These are phyloP conservation scores for Rhinichthys osculus DNA, from an alignment of 2,797 vertebrate genomes.

Conservation along the genomic window DNA sequence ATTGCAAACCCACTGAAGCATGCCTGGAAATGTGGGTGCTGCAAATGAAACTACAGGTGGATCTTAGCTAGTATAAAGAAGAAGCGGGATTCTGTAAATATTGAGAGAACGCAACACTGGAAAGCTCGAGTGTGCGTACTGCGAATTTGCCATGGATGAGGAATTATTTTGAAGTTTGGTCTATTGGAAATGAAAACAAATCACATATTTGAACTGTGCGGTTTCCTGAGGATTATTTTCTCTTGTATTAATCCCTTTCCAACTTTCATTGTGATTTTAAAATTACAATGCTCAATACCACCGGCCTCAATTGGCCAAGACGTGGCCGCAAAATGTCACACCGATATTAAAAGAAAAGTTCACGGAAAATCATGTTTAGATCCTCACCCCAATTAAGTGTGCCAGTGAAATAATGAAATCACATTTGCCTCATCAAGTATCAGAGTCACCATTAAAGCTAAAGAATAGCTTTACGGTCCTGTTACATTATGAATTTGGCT, in stretches of 20 bases:
- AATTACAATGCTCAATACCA: neutral
- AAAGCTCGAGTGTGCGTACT: neutral
- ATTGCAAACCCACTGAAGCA: conserved; percentile 49
- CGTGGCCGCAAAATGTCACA: neutral
- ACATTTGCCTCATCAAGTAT: neutral
- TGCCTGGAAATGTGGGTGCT: conserved; percentile 32
- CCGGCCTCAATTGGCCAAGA: neutral
- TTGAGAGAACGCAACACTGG: conserved; percentile 23
- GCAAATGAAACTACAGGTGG: conserved; percentile 28
- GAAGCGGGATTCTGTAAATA: conserved; percentile 9
- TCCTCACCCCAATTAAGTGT: conserved; percentile 10
- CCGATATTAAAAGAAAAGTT: conserved; percentile 14
- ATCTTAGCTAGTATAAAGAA: neutral
- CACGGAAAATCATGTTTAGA: neutral
- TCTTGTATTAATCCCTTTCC: conserved; percentile 7
- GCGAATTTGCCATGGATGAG: conserved; percentile 22
- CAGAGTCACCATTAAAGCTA: neutral
- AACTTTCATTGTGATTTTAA: neutral
- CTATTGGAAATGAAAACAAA: conserved; percentile 16
- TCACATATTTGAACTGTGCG: neutral
- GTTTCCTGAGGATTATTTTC: conserved; percentile 1
- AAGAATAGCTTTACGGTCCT: neutral
- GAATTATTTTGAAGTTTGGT: conserved; percentile 2
- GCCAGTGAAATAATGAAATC: conserved; percentile 5
- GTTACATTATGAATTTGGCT: neutral